phyloP scores from a whole-genome alignment of 2,888 invertebrate species.

The Muscina levida region DNA sequence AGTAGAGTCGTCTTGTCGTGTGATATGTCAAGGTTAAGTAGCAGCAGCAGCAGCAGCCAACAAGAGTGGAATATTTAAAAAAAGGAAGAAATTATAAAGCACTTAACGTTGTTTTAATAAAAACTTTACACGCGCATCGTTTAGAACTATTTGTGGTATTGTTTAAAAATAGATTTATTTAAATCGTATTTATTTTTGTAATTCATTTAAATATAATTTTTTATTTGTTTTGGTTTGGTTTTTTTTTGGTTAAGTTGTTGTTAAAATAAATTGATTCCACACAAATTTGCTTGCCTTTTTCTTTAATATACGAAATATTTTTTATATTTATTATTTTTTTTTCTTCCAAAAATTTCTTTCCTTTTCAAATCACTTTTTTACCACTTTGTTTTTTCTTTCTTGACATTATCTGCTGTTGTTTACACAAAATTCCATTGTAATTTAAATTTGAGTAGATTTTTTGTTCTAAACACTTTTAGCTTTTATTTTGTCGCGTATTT shows the following conservation, averaged over 20 bases:
- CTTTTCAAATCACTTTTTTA: constrained; percentile 24
- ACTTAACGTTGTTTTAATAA: neutral
- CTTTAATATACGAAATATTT: constrained; percentile 7
- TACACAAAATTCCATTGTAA: constrained; percentile 18
- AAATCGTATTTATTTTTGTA: constrained; percentile 35
- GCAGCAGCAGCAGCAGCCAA: constrained; percentile 57
- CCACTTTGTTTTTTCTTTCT: constrained; percentile 4
- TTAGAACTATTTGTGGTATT: too few relatives aligned
- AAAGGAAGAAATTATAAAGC: constrained; percentile 30
- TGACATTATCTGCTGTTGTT: constrained; percentile 15
- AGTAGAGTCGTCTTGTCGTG: constrained; percentile 68
- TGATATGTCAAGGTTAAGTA: constrained; percentile 75
- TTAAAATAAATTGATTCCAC: too few relatives aligned
- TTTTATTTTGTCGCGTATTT: neutral
- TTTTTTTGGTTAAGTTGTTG: too few relatives aligned
- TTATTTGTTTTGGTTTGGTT: neutral
- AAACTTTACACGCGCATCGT: constrained; percentile 40
- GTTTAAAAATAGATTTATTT: too few relatives aligned
- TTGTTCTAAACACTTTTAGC: neutral
- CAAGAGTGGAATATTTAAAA: constrained; percentile 56
- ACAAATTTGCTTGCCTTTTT: constrained; percentile 27
- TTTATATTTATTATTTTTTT: neutral
- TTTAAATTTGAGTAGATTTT: neutral
- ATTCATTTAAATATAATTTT: constrained; percentile 12
- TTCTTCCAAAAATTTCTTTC: constrained; percentile 1